Base-by-base conservation (phyloP, 2,113 vertebrate species). In the Perccottus glenii region DNA sequence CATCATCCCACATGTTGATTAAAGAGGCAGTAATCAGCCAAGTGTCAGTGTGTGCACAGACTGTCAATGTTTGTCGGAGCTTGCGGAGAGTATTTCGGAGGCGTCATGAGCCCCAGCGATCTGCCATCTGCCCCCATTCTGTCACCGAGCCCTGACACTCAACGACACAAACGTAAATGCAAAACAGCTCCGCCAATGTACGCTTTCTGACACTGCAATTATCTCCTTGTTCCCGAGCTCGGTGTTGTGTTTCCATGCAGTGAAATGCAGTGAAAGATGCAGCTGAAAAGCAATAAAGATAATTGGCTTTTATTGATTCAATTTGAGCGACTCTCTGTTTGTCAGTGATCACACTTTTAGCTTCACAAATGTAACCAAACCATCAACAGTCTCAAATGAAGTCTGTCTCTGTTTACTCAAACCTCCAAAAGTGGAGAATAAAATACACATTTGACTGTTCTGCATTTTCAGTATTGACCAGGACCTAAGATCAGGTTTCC, bases 51-150 rank as follows among this genome's bases (percentile, higher is more conserved):
- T 46, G 11, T 55, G 62, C 45, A 10, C 62, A 35, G 48, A 11
- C 51, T 62, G 33, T 49, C 42, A 8, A 1, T 64, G 12, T 52
- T 15, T 55, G 44, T 27, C 6, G 32, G n/a, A 65, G 33, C 51
- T 19, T 75, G 35, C 38, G 38, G 38, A 40, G 38, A 27, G 19
- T 60, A 43, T 60, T 6, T 55, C 47, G 69, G 70, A 71, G 55
- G 33, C 71, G 77, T 82, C 80, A 56, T 60, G 59, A 52, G 56
- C 48, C 58, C 74, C 58, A 60, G 63, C 70, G 73, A 88, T 78
- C 64, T 80, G 77, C 84, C 75, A 85, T 81, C 73, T 88, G 87
- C 70, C 85, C 88, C 68, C 68, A 87, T 88, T 85, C 83, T 89
- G 86, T 88, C 85, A 85, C 67, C 67, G 36, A 57, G 68, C 75